phyloP scores from a whole-genome alignment of 30 jellyfish, hydroid and myxozoan species.

The Pelagia noctiluca region DNA sequence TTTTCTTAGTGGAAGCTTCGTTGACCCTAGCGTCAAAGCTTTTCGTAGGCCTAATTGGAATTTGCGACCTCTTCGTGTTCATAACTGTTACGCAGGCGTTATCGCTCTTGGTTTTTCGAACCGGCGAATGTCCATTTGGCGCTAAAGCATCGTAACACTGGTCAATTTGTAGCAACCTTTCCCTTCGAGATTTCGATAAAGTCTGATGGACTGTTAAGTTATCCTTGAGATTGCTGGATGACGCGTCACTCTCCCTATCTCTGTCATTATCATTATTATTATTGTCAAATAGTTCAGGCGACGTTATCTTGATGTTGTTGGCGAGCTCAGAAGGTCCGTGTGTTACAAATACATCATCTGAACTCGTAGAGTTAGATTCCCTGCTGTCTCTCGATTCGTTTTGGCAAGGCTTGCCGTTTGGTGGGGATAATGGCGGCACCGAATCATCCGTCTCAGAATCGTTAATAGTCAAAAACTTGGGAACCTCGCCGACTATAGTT shows the following conservation, averaged over 20 bases:
- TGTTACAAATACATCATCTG: neutral
- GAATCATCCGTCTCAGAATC: neutral
- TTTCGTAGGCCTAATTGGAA: constrained; percentile 52
- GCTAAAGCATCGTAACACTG: neutral
- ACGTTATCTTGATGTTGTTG: neutral
- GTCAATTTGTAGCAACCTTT: constrained; percentile 21
- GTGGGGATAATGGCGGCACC: neutral
- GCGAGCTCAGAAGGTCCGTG: neutral
- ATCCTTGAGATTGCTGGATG: constrained; percentile 15
- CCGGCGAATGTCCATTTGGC: constrained; percentile 21
- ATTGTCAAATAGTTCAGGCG: neutral
- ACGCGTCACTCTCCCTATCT: constrained; percentile 20
- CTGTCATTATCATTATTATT: neutral
- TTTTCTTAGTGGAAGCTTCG: neutral
- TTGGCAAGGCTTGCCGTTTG: constrained; percentile 15
- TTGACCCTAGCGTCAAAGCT: constrained; percentile 28
- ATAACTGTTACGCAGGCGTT: constrained; percentile 51
- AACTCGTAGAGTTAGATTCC: constrained; percentile 22
- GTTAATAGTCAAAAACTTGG: constrained; percentile 61
- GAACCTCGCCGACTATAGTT: constrained; percentile 93
- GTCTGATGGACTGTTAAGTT: constrained; percentile 32
- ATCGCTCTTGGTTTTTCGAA: constrained; percentile 78
- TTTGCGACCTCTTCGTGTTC: constrained; percentile 51
- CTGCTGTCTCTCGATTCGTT: neutral
- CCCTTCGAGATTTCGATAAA: constrained; percentile 52